Evolutionary conservation across 64 coral and sea anemone species (phyloP).

Genomic region (Montipora cactus): DNA sequence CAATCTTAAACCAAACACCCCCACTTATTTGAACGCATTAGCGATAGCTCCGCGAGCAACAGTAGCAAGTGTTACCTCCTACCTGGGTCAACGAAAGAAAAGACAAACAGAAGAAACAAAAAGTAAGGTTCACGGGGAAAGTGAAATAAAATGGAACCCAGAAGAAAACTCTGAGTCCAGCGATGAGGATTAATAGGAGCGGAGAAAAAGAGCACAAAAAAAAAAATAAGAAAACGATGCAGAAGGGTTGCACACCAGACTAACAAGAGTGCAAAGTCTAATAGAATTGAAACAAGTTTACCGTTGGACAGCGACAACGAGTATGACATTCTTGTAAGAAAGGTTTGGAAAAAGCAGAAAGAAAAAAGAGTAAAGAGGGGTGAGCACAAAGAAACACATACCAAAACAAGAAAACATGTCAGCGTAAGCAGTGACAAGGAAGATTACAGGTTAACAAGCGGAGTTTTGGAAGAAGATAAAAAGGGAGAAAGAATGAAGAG

Average conservation of each 20-base stretch:
- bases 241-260: background rate
- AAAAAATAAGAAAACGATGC: background rate
- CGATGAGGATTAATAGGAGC: conserved; percentile 36
- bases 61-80: background rate
- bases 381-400: background rate
- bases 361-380: background rate
- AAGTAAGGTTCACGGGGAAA: background rate
- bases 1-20: conserved; percentile 50
- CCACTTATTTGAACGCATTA: conserved; percentile 29
- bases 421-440: background rate
- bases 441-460: conserved; percentile 44
- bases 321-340: conserved; percentile 18
- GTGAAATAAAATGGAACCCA: background rate
- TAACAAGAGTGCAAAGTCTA: background rate
- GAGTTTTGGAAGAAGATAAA: conserved; percentile 2
- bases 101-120: background rate
- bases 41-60: conserved; percentile 6
- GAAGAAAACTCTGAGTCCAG: conserved; percentile 35
- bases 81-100: background rate
- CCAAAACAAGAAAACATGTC: background rate
- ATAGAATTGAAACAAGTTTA: background rate
- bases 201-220: conserved; percentile 1
- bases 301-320: conserved; percentile 36
- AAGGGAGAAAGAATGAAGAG: conserved; percentile 21
- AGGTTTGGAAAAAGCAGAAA: conserved; percentile 6